Evolutionary conservation across 2,797 vertebrate genomes (phyloP), one percentile per base, ranked within the genome.

Genomic region (Phalloptychus januarius): DNA sequence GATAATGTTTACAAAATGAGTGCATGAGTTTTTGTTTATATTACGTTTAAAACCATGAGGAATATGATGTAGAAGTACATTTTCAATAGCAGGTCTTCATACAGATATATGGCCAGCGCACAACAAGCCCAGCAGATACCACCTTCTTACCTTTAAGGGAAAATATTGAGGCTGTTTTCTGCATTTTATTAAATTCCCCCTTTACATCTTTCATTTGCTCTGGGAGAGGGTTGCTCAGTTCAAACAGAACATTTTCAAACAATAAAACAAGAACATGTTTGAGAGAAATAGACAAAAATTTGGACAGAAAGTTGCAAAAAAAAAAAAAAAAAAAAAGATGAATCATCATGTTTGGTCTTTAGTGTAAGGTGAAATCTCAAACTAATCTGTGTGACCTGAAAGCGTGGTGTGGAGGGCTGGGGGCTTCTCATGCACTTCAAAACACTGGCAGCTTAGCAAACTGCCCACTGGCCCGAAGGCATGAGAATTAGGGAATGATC

Each of bases 401-500:
- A 65, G 1, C 7, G 16, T 3, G 69, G 45, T 4, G 20, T 38
- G 5, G 31, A 16, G 45, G 4, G 33, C 2, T 36, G 28, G 54
- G 36, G 13, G 25, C 25, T 79, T 74, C 85, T 71, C 85, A 91
- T 86, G 82, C 88, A 81, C 76, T 87, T 88, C 69, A 20, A 78
- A 83, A 81, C 44, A 84, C 83, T 86, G 78, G 81, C 18, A 73
- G 80, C 86, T 83, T 86, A 88, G 87, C 87, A 84, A 90, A 90
- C 87, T 85, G 87, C 88, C 86, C 44, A 40, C 88, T 79, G 90
- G 84, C 88, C 76, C 7, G 0, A 23, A 86, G 84, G 83, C 86
- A 88, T 76, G 77, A 84, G 87, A 91, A 89, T 90, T 78, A 90
- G 84, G 83, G 86, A 82, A 71, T 86, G 83, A 91, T 85, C 86